A percentile compares a stretch with the other conserved stretches of the same genome.
These are phyloP conservation scores for Phoxinus phoxinus DNA, from an alignment of 2,113 vertebrate genomes.

Conservation along the genomic window DNA sequence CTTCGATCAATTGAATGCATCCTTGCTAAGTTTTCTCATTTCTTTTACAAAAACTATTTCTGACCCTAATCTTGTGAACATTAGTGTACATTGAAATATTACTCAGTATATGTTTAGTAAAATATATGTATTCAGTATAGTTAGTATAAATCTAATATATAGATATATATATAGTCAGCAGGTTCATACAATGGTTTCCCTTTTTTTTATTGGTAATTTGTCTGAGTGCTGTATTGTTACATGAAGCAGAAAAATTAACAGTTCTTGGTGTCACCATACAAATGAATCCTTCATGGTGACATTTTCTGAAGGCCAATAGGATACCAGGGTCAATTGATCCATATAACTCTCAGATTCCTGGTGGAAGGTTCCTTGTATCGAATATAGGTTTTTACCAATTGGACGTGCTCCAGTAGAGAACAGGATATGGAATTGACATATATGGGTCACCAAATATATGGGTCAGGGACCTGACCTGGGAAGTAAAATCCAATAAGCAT, in stretches of 20 bases:
- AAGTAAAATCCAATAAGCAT: constrained; percentile 22
- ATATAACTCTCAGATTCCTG: neutral
- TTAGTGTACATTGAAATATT: too few species aligned
- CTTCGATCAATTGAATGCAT: neutral
- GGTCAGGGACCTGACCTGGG: neutral
- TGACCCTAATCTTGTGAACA: too few species aligned
- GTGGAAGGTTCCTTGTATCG: neutral
- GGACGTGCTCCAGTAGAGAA: neutral
- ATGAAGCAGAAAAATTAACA: neutral
- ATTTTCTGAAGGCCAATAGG: constrained; percentile 42
- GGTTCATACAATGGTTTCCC: neutral
- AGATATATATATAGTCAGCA: neutral
- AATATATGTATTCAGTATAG: too few species aligned
- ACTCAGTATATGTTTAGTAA: too few species aligned
- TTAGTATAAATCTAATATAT: too few species aligned
- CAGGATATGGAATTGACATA: neutral
- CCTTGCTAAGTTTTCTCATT: neutral
- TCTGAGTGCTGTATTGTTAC: constrained; percentile 13
- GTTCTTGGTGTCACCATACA: neutral
- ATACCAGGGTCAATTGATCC: constrained; percentile 36
- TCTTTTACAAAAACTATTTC: too few species aligned
- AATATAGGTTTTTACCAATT: constrained; percentile 19
- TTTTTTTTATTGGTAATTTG: neutral
- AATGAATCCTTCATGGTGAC: constrained; percentile 26
- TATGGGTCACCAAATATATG: constrained; percentile 8